These are phyloP conservation scores for Drosophila mayri DNA, from an alignment of 1,140 invertebrate species.

Conservation along the genomic window DNA sequence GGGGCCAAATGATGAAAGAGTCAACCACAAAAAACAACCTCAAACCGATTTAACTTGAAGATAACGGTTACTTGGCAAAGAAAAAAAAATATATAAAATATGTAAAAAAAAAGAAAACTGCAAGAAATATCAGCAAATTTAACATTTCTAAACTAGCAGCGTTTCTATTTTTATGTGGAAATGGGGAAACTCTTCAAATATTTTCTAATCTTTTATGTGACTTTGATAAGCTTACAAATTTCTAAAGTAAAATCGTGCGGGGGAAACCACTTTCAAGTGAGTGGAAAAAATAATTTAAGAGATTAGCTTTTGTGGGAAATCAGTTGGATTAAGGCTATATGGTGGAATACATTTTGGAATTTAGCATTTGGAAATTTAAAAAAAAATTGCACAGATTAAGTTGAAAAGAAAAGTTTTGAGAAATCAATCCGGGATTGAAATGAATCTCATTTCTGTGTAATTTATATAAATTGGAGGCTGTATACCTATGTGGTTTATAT, in stretches of 20 bases:
- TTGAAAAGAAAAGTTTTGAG: no score
- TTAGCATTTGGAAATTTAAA: no score
- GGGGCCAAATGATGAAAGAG: slow-evolving; percentile 32
- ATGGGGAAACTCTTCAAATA: slow-evolving; percentile 1
- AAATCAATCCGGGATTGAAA: no score
- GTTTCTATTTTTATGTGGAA: slow-evolving; percentile 2
- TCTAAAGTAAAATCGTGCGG: neutral
- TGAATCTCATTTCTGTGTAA: no score
- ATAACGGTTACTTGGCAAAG: slow-evolving; percentile 54
- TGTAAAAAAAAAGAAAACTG: neutral
- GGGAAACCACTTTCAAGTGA: neutral
- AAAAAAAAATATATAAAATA: neutral
- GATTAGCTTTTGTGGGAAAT: neutral
- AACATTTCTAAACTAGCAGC: slow-evolving; percentile 4
- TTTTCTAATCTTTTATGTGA: slow-evolving; percentile 5
- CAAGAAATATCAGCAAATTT: neutral
- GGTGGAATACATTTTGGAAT: neutral
- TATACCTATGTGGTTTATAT: no score
- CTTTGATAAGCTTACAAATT: slow-evolving; percentile 18
- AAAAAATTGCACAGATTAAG: no score
- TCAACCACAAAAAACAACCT: slow-evolving; percentile 55
- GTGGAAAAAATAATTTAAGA: neutral
- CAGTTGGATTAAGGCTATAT: neutral
- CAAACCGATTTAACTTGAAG: slow-evolving; percentile 66
- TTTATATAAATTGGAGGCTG: no score